These are phyloP conservation scores for Tricholauxania praeusta DNA, from an alignment of 2,888 invertebrate genomes.

Conservation along the genomic window DNA sequence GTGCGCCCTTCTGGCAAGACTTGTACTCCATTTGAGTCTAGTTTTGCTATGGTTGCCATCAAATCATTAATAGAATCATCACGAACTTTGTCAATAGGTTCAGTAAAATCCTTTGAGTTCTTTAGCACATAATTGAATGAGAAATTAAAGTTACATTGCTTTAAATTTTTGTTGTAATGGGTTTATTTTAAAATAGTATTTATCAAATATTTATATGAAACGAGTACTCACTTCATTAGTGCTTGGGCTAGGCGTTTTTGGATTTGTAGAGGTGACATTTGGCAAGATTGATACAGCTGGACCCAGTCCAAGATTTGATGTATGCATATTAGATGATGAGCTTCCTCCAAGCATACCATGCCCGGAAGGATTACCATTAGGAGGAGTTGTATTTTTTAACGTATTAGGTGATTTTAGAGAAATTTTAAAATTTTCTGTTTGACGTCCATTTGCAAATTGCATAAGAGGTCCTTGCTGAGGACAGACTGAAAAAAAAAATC, in stretches of 20 bases:
- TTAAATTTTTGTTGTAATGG: conserved; percentile 35
- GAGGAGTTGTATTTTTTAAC: conserved; percentile 66
- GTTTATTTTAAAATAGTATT: conserved; percentile 11
- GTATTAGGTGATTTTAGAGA: conserved; percentile 68
- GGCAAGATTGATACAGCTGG: conserved; percentile 64
- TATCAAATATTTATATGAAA: not conserved
- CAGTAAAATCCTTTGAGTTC: conserved; percentile 73
- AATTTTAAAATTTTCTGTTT: conserved; percentile 68
- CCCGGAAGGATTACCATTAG: conserved; percentile 52
- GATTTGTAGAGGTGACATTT: conserved; percentile 80
- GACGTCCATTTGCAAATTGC: conserved; percentile 67
- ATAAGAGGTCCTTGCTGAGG: conserved; percentile 65
- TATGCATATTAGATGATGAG: conserved; percentile 51
- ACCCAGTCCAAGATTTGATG: conserved; percentile 58
- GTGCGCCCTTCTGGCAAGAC: conserved; percentile 73
- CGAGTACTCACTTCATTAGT: conserved; percentile 70
- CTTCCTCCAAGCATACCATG: conserved; percentile 47
- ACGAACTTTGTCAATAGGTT: conserved; percentile 83
- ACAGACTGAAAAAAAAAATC: conserved; percentile 53
- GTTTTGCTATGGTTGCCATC: conserved; percentile 88
- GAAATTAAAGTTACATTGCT: conserved; percentile 35
- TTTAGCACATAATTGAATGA: conserved; percentile 40
- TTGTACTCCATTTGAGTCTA: conserved; percentile 88
- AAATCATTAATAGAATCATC: conserved; percentile 88
- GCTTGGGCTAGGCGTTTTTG: conserved; percentile 86